Base-by-base conservation (phyloP, 2,113 vertebrate species). In the Penelope pileata region DNA sequence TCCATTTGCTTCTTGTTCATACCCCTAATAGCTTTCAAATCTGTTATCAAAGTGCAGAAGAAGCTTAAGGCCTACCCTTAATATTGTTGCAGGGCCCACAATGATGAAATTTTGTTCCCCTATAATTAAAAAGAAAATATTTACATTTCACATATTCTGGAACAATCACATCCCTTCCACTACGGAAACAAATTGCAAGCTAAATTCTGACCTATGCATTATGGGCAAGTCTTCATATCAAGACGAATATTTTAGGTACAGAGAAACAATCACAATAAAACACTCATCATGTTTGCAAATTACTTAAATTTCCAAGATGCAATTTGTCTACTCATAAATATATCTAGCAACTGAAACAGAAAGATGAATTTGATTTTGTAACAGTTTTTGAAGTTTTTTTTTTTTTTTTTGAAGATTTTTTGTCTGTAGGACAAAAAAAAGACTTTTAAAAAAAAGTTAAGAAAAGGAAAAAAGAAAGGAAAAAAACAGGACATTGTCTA, bases 11-110 rank as follows among this genome's bases (percentile, higher is more conserved):
- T 69, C 56, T 67, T 94, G 42, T 77, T 94, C 82, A 36, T 80
- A 54, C 14, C 64, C 81, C 47, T 94, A 91, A 86, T 51, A 77
- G 74, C 87, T 97, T 95, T 95, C 58, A 88, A 92, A 88, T 92
- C 94, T 86, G 47, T 42, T 78, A 85, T 62, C 32, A 83, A 58
- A 86, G 32, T 3, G 18, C 48, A 91, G 22, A 73, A 84, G 60
- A 76, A 90, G 29, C 43, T 94, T 62, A 75, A 83, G 88, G 32
- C 26, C 59, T 79, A 60, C 36, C 19, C 68, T 92, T 77, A 50
- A 68, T 66, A 83, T 42, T 54, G 40, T 23, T 51, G 45, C 34
- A 86, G 48, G 40, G 63, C 38, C 5, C 30, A 29, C 60, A 32
- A 5, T 36, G 50, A 82, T 29, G 60, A 92, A 87, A 64, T 67